phyloP scores from a whole-genome alignment of 2,888 invertebrate species.

The Electrophaes corylata region DNA sequence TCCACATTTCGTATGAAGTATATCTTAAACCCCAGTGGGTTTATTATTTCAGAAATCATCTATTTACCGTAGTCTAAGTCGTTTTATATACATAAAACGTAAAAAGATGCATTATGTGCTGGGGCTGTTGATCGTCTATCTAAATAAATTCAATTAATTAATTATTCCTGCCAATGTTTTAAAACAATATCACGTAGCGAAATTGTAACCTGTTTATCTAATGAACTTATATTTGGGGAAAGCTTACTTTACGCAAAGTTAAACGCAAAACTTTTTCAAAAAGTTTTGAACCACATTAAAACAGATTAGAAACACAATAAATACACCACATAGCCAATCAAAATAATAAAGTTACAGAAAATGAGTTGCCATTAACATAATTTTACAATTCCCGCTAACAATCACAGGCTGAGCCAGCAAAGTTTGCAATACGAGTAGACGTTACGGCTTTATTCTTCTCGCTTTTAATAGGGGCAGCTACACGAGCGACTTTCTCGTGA shows the following conservation, averaged over 20 bases:
- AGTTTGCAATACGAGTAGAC: slow-evolving; percentile 39
- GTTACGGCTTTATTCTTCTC: slow-evolving; percentile 40
- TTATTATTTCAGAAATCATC: slow-evolving; percentile 34
- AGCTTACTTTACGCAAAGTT: slow-evolving; percentile 3
- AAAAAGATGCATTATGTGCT: neutral
- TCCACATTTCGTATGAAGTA: slow-evolving; percentile 53
- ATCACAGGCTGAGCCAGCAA: slow-evolving; percentile 41
- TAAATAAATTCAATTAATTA: neutral
- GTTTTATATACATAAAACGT: neutral
- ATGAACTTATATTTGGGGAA: neutral
- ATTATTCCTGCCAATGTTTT: neutral
- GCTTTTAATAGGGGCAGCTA: slow-evolving; percentile 10
- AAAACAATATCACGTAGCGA: neutral
- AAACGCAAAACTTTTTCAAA: neutral
- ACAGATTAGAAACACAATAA: slow-evolving; percentile 19
- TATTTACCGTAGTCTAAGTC: slow-evolving; percentile 8
- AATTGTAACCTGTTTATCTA: neutral
- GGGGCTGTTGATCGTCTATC: neutral
- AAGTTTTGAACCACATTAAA: slow-evolving; percentile 16
- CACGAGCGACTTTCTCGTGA: slow-evolving; percentile 11
- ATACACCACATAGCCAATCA: slow-evolving; percentile 35
- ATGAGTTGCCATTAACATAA: slow-evolving; percentile 39
- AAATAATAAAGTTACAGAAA: slow-evolving; percentile 37
- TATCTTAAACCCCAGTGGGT: slow-evolving; percentile 25
- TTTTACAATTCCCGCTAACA: slow-evolving; percentile 40